Conservation (phyloP, 2,888 invertebrate species). For the Metacarcinus magister region DNA sequence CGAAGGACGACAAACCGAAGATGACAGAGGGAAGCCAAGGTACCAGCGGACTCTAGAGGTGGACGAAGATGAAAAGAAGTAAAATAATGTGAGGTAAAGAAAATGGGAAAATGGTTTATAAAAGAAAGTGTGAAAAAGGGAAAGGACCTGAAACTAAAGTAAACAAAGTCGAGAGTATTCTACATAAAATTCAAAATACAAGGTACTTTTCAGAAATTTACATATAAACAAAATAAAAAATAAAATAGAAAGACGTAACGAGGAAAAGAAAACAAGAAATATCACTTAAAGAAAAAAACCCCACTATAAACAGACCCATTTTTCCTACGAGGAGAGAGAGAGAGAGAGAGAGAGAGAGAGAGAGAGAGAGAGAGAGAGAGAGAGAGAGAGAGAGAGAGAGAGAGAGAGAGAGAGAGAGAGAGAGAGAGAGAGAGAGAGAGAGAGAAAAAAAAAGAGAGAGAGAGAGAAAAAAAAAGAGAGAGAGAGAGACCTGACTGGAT, state of each 20-base stretch:
- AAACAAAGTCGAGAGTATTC: no score
- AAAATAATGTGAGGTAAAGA: neutral
- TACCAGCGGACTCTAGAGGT: conserved; percentile 19
- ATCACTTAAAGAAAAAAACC: neutral
- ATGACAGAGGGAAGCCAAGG: conserved; percentile 56
- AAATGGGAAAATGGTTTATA: no score
- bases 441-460: neutral
- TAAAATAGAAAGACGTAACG: neutral
- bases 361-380: neutral
- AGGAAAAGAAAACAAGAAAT: neutral
- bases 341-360: no score
- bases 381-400: neutral
- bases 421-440: neutral
- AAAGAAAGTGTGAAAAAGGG: neutral
- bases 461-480: no score
- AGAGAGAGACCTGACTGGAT: no score
- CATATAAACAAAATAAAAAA: no score
- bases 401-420: neutral
- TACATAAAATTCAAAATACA: no score
- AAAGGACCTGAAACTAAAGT: neutral
- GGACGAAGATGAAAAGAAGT: neutral
- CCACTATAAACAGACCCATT: no score
- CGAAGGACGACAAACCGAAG: conserved; percentile 53
- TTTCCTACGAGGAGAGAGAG: no score
- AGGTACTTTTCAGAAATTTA: no score